phyloP scores from a whole-genome alignment of 2,797 vertebrate genomes.

The Artibeus lituratus region DNA sequence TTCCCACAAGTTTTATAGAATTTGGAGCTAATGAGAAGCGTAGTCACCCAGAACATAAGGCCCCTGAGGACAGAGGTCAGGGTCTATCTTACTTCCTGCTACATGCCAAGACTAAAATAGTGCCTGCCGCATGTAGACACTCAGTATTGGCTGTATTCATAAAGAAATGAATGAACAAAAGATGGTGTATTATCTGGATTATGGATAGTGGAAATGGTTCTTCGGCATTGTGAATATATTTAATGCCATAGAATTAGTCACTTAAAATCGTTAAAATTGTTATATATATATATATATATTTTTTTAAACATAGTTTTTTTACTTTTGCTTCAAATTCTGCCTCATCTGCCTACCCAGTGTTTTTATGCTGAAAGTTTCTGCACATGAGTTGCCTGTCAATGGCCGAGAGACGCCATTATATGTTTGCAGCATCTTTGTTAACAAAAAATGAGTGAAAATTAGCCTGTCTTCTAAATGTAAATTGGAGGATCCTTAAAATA shows the following conservation, averaged over 20 bases:
- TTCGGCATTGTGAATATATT: not conserved
- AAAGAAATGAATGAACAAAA: not conserved
- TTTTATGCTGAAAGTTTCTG: not conserved
- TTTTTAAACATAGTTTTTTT: not conserved
- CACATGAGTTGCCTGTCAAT: not conserved
- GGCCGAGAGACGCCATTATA: not conserved
- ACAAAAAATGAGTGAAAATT: slow-evolving; percentile 27
- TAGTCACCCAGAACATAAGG: not conserved
- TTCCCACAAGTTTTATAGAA: not conserved
- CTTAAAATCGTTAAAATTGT: not conserved
- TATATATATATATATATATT: not conserved
- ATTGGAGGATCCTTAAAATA: not conserved
- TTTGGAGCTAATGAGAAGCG: not conserved
- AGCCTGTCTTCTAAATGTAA: not conserved
- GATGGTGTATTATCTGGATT: not conserved
- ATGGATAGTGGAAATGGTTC: not conserved
- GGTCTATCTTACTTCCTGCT: not conserved
- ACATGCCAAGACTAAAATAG: not conserved
- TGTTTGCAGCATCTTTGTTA: not conserved
- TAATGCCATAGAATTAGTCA: not conserved
- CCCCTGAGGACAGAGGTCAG: not conserved
- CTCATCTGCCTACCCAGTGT: not conserved
- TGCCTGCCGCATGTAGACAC: not conserved
- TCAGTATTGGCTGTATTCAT: not conserved
- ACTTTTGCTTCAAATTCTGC: not conserved